Evolutionary conservation across 37 sponge, comb jelly and placozoan species (phyloP).

Genomic region (Halichondria panicea): DNA sequence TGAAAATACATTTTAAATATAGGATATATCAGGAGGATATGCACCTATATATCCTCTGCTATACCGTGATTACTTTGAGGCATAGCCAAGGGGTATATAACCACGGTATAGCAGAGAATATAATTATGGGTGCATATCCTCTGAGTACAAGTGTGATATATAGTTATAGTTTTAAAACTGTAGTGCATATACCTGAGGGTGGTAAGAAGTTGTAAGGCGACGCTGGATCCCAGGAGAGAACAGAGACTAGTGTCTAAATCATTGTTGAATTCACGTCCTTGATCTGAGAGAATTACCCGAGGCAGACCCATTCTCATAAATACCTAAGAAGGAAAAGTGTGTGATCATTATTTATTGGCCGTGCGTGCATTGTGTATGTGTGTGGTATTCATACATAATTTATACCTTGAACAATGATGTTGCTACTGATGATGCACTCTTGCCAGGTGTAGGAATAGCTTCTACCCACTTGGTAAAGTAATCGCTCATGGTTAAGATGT

Average conservation of each 20-base stretch:
- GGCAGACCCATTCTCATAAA: conserved; percentile 72
- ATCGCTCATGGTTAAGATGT: conserved; percentile 59
- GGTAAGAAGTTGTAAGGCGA: conserved; percentile 53
- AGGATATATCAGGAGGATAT: too few species aligned
- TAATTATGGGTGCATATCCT: too few species aligned
- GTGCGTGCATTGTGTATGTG: neutral
- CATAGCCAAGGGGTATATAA: too few species aligned
- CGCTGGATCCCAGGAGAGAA: conserved; percentile 37
- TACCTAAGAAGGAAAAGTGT: conserved; percentile 23
- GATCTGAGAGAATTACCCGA: conserved; percentile 44
- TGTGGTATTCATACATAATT: neutral
- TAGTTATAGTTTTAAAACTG: neutral
- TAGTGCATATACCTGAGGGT: conserved; percentile 49
- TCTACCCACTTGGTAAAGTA: conserved; percentile 79
- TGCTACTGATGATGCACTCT: conserved; percentile 47
- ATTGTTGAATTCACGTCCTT: conserved; percentile 63
- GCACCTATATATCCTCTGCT: too few species aligned
- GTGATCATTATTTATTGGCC: neutral
- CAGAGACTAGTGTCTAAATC: conserved; percentile 31
- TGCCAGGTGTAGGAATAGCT: conserved; percentile 39
- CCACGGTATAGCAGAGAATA: too few species aligned
- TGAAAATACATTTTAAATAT: too few species aligned
- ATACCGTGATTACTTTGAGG: too few species aligned
- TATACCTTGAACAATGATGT: conserved; percentile 52
- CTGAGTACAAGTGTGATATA: neutral